Evolutionary conservation across 2,797 vertebrate genomes (phyloP), one percentile per base, ranked within the genome.

Genomic region (Saxicola maurus): DNA sequence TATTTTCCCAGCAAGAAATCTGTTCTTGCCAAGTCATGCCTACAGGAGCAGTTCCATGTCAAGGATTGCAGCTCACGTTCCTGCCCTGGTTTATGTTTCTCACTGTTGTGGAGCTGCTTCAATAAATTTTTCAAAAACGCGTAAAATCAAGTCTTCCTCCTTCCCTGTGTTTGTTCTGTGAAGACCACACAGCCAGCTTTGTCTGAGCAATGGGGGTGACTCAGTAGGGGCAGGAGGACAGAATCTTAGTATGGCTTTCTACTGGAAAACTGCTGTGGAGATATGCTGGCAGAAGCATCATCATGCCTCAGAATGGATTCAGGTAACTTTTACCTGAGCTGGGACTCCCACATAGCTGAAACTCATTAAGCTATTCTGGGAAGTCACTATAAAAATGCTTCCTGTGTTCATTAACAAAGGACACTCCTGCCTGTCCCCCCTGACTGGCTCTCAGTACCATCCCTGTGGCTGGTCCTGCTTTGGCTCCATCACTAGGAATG

Each of bases 11-110:
- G 59, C 48, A 73, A 69, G 67, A 84, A 66, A 62, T 17, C 7
- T 48, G 37, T 24, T 52, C 18, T 56, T 68, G 31, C 64, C 68
- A 73, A 60, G n/a, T 60, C 45, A 56, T 7, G 13, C 23, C 76
- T 2, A 0, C 1, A 69, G 72, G 6, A 75, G 56, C 55, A 59
- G 78, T 11, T 57, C 67, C 11, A 0, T 27, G 23, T 53, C 49
- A 79, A 64, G 31, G 49, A 62, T 23, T 7, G 11, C 30, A 75
- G 69, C 33, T 77, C 5, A 0, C 33, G 45, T 49, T 72, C n/a
- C 71, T n/a, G 18, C 33, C n/a, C n/a, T 5, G 2, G 25, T 23
- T 2, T 1, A 0, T 52, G 64, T 42, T 59, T 73, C 56, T 76
- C 16, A 9, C 60, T 66, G 8, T 18, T 67, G 52, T 14, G 62